These are phyloP conservation scores for Litoditis marina DNA, from an alignment of 2,888 invertebrate species.

Conservation along the genomic window DNA sequence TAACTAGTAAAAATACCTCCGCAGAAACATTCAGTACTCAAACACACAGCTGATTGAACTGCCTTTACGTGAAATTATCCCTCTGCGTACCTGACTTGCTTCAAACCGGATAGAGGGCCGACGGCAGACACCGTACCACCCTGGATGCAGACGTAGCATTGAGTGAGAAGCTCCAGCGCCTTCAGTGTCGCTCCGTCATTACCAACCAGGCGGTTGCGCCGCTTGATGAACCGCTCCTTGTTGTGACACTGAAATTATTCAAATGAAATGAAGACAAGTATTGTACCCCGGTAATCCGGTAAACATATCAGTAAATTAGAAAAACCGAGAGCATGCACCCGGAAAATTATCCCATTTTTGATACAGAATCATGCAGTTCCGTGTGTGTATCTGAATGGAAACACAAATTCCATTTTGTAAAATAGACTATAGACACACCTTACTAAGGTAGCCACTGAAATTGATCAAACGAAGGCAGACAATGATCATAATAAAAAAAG, in stretches of 20 bases:
- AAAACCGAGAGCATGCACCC: too few species aligned
- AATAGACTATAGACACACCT: neutral
- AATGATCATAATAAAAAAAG: neutral
- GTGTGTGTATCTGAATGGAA: too few species aligned
- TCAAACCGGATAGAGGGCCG: slow-evolving; percentile 85
- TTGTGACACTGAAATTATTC: slow-evolving; percentile 34
- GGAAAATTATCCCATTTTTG: too few species aligned
- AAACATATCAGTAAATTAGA: neutral
- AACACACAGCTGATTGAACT: slow-evolving; percentile 1
- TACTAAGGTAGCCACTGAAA: neutral
- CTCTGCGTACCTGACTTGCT: slow-evolving; percentile 63
- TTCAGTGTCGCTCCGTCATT: slow-evolving; percentile 97
- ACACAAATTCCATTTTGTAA: too few species aligned
- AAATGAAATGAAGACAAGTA: too few species aligned
- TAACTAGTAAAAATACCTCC: too few species aligned
- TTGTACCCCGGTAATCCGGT: too few species aligned
- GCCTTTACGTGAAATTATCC: too few species aligned
- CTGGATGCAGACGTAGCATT: slow-evolving; percentile 82
- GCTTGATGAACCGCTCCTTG: slow-evolving; percentile 84
- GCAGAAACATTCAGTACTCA: slow-evolving; percentile 1
- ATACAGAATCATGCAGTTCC: too few species aligned
- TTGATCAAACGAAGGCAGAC: neutral
- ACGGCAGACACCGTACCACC: slow-evolving; percentile 93
- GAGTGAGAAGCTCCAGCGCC: slow-evolving; percentile 87
- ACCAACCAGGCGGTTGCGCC: slow-evolving; percentile 88